Conservation (phyloP, 2,113 vertebrate species). For the Toxostoma redivivum region DNA sequence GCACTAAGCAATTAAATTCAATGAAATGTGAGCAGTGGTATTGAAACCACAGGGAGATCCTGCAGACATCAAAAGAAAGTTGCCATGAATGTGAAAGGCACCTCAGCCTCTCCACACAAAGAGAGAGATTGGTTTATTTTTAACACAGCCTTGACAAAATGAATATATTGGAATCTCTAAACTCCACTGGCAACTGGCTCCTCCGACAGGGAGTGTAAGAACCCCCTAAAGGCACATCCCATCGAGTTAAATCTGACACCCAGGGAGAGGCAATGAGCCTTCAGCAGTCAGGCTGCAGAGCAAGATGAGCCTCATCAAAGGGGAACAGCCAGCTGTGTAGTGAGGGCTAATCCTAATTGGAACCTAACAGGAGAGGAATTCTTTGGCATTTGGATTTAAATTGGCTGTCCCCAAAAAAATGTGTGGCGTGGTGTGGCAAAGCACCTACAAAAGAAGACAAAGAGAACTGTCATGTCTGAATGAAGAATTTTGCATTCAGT, state of each 20-base stretch:
- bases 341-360: background rate
- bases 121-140: background rate
- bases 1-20: background rate
- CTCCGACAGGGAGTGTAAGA: background rate
- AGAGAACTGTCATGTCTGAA: background rate
- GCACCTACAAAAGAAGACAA: background rate
- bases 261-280: background rate
- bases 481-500: background rate
- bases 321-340: background rate
- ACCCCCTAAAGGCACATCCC: background rate
- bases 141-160: background rate
- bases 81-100: background rate
- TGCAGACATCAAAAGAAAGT: background rate
- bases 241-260: background rate
- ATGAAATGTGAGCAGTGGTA: background rate
- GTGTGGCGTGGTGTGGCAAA: background rate
- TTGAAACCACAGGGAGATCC: background rate
- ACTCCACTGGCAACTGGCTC: background rate
- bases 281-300: background rate
- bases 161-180: background rate
- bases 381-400: background rate
- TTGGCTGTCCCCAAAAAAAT: background rate
- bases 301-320: background rate
- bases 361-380: background rate
- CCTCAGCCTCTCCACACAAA: background rate